phyloP scores from a whole-genome alignment of 2,797 vertebrate species.

The Artibeus jamaicensis region DNA sequence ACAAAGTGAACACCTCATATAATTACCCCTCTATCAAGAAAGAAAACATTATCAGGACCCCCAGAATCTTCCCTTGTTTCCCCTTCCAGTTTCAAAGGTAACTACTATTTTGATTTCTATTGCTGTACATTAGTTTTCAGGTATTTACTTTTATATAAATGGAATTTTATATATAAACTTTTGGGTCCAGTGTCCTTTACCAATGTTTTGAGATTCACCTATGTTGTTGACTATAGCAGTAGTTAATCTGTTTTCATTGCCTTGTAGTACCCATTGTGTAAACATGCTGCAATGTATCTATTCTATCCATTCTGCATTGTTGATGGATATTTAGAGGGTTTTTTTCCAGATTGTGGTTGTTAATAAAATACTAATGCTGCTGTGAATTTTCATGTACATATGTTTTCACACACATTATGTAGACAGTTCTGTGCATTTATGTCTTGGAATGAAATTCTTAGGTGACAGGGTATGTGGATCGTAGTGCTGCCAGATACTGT shows the following conservation, averaged over 20 bases:
- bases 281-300: not conserved
- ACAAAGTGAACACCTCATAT: not conserved
- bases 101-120: slow-evolving; percentile 30
- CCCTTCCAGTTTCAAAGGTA: not conserved
- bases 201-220: slow-evolving; percentile 14
- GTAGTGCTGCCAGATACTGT: not conserved
- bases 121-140: not conserved
- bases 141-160: not conserved
- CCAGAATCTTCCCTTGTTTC: not conserved
- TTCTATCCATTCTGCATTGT: not conserved
- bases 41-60: not conserved
- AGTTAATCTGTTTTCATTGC: not conserved
- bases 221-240: not conserved
- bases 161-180: not conserved
- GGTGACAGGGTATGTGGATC: not conserved
- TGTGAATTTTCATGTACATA: not conserved
- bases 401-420: not conserved
- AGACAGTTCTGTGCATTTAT: not conserved
- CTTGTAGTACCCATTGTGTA: not conserved
- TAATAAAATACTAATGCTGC: not conserved
- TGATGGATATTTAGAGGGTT: not conserved
- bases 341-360: not conserved
- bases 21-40: not conserved
- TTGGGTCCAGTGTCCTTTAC: not conserved
- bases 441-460: not conserved